These are phyloP conservation scores for Paracanthobrama guichenoti DNA, from an alignment of 2,113 vertebrate species.

Conservation along the genomic window DNA sequence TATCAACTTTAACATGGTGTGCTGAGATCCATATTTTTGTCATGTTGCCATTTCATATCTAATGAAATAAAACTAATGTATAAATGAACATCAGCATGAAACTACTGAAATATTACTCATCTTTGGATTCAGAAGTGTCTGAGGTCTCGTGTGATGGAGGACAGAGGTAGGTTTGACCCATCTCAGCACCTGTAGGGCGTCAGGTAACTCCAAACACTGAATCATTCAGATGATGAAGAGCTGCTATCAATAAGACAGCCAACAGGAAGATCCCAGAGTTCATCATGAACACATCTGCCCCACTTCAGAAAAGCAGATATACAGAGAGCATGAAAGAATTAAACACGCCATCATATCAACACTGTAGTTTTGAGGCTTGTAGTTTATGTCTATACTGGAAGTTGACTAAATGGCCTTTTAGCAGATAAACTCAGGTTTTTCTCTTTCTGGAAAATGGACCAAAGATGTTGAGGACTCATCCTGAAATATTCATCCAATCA, in stretches of 20 bases:
- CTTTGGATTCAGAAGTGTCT: background rate
- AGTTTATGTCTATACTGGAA: no score
- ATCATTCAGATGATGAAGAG: background rate
- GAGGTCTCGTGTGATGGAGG: background rate
- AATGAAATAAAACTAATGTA: conserved; percentile 44
- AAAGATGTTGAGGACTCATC: background rate
- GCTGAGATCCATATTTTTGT: conserved; percentile 47
- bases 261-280: background rate
- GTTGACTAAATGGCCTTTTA: no score
- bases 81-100: conserved; percentile 10
- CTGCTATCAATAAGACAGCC: background rate
- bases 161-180: background rate
- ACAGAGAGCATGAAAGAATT: no score
- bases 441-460: no score
- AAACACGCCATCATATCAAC: background rate
- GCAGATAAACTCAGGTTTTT: background rate
- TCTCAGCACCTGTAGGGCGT: background rate
- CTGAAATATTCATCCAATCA: background rate
- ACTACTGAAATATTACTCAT: background rate
- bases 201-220: background rate
- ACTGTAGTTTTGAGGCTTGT: no score
- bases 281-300: background rate
- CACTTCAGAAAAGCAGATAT: background rate
- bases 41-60: conserved; percentile 51
- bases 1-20: conserved; percentile 47